Base-by-base conservation (phyloP, 2,113 vertebrate species). In the Menidia beryllina region DNA sequence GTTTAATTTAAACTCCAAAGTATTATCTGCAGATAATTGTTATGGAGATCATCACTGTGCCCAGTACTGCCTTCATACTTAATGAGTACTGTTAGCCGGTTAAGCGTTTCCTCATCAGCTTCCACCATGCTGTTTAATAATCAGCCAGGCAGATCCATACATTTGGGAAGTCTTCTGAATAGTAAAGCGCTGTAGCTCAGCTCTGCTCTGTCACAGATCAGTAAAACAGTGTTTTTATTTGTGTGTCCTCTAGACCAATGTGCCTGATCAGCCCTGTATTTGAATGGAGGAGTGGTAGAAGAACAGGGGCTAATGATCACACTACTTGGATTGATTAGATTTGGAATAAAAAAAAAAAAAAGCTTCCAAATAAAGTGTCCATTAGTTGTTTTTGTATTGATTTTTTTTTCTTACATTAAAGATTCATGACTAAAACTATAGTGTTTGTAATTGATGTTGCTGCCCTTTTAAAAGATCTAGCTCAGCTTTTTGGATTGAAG, bases 381-480 rank as follows among this genome's bases (percentile, higher is more conserved):
- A 79, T 86, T 88, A 84, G 72, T 59, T 60, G 63, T 50, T 76
- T 20, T 56, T 11, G 2, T 34, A 82, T 64, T 47, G 73, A 53
- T 59, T 27, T 21, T 4, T 30, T 68, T 85, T 24, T 64, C 48
- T 10, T 24, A 12, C 5, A n/a, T n/a, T n/a, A n/a, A n/a, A n/a
- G n/a, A 4, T 39, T 76, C 54, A n/a, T 64, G 34, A 66, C 10
- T 43, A 9, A 56, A 48, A 66, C 20, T 36, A 17, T 21, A 20
- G 41, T 53, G 38, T 59, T 68, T 72, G 17, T 56, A 52, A 21
- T 6, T 19, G 15, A 36, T 34, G 58, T 13, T 60, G 5, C 24
- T 6, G 9, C 13, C 0, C 9, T 20, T 17, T 66, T 34, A 10
- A 5, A 24, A 51, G n/a, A 73, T 21, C 17, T 36, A 30, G 56